phyloP scores from a whole-genome alignment of 2,888 invertebrate genomes.

The Cataglyphis cursor region DNA sequence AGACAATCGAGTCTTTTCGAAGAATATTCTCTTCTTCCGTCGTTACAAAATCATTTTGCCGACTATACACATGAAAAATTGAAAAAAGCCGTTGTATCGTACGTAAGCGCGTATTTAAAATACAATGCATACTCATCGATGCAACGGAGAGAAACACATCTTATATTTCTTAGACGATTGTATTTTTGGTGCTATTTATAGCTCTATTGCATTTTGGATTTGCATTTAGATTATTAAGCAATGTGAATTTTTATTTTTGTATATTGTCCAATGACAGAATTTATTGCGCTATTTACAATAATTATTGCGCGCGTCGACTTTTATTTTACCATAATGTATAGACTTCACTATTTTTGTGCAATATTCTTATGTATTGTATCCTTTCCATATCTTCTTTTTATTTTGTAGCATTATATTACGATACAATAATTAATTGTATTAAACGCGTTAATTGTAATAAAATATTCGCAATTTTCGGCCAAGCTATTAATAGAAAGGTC shows the following conservation, averaged over 20 bases:
- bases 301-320: constrained; percentile 15
- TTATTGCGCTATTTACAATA: constrained; percentile 6
- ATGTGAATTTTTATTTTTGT: constrained; percentile 20
- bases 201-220: constrained; percentile 69
- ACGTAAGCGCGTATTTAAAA: constrained; percentile 1
- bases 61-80: neutral
- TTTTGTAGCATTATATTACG: neutral
- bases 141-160: neutral
- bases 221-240: constrained; percentile 42
- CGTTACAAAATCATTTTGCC: neutral
- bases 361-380: neutral
- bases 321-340: constrained; percentile 6
- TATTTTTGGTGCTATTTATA: constrained; percentile 74
- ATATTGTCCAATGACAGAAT: constrained; percentile 21
- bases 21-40: constrained; percentile 7
- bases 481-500: neutral
- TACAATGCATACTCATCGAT: neutral
- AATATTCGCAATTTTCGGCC: neutral
- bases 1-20: constrained; percentile 42
- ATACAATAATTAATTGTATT: constrained; percentile 4
- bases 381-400: neutral
- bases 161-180: constrained; percentile 4
- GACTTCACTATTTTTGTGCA: neutral
- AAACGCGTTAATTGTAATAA: neutral
- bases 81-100: neutral